Base-by-base conservation (phyloP, 2,113 vertebrate genomes). In the Platichthys stellatus region DNA sequence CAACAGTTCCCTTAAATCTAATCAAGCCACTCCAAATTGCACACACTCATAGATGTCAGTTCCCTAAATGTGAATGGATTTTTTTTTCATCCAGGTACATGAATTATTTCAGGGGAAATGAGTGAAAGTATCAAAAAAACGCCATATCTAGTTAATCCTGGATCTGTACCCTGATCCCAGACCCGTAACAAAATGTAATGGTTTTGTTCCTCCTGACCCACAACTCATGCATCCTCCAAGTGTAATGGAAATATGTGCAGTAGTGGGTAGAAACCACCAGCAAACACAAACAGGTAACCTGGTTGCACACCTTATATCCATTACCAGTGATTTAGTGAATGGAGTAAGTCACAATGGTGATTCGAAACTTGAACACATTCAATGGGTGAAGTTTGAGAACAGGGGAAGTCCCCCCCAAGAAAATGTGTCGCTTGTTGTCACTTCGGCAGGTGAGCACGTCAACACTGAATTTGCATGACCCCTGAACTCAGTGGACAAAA, bases 301-400 rank as follows among this genome's bases (percentile, higher is more conserved):
- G 31, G 31, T 31, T 31, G 31, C 31, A 7, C 31, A 51, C 18
- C 23, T 28, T 74, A 2, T 63, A 35, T 68, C 4, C 3, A 58
- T 57, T 61, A 58, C 31, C n/a, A 45, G 0, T 2, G 26, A 0
- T 63, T 78, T 45, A 35, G n/a, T 78, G 61, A 80, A 72, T 38
- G 21, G 4, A 56, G 51, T 60, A 11, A 12, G 15, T 40, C 35
- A 24, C 31, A 15, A 1, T 47, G 24, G 26, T 67, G 5, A 63
- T 17, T 54, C n/a, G 1, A 51, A 54, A 66, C 20, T 15, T 17
- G 8, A 18, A 73, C 31, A 58, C 18, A 64, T 47, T 67, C 56
- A 63, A 7, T 23, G 61, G 26, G 5, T 61, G 45, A 31, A 21
- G 18, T 57, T 49, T n/a, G 21, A 57, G 56, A 72, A 17, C 15